These are phyloP conservation scores for Temnothorax rugatulus DNA, from an alignment of 2,888 invertebrate species.

Conservation along the genomic window DNA sequence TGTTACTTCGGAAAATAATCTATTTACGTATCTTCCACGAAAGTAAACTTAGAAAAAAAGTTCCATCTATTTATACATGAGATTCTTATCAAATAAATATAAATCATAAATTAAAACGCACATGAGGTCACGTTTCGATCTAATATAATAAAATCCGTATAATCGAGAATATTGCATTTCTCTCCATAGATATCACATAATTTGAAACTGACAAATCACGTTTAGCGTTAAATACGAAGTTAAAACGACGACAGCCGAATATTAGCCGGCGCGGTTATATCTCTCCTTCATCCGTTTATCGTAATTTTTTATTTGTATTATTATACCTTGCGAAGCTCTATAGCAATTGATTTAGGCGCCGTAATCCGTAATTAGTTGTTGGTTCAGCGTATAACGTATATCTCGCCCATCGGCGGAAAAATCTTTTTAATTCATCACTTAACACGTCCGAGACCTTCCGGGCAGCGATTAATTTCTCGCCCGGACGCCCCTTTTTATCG, in stretches of 20 bases:
- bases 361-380: conserved; percentile 42
- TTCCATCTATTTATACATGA: neutral
- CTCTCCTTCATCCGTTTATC: neutral
- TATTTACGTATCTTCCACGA: neutral
- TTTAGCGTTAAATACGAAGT: neutral
- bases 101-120: neutral
- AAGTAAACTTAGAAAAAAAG: neutral
- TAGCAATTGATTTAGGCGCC: conserved; percentile 3
- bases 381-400: neutral
- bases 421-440: conserved; percentile 44
- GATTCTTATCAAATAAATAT: neutral
- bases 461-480: conserved; percentile 71
- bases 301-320: conserved; percentile 20
- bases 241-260: neutral
- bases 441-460: conserved; percentile 40
- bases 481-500: conserved; percentile 59
- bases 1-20: neutral
- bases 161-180: neutral
- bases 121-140: neutral
- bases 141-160: neutral
- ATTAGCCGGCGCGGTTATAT: neutral
- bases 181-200: neutral
- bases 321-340: neutral
- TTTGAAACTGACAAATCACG: neutral
- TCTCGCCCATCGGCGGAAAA: neutral